These are phyloP conservation scores for Caenorhabditis doughertyi DNA, from an alignment of 2,888 invertebrate species.

Conservation along the genomic window DNA sequence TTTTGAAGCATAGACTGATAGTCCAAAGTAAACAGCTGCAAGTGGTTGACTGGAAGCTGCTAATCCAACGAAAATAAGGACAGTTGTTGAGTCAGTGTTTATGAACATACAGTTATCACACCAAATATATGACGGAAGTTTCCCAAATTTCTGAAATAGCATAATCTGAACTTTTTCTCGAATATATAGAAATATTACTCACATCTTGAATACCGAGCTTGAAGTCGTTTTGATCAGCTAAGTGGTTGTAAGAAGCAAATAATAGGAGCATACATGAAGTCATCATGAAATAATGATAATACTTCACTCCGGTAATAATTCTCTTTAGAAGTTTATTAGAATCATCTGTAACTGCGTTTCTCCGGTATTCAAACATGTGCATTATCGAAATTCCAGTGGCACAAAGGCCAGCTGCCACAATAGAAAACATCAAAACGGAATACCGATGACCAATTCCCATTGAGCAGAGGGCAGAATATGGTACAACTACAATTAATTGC, in stretches of 20 bases:
- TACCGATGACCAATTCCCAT: constrained; percentile 26
- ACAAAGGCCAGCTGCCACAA: constrained; percentile 33
- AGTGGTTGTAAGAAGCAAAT: constrained; percentile 23
- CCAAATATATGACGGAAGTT: constrained; percentile 36
- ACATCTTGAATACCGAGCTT: constrained; percentile 19
- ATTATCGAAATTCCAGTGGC: constrained; percentile 41
- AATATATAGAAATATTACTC: background rate
- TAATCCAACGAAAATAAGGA: constrained; percentile 32
- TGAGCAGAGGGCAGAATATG: constrained; percentile 36
- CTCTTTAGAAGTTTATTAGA: constrained; percentile 13
- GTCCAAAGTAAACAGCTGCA: constrained; percentile 37
- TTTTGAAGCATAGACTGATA: constrained; percentile 38
- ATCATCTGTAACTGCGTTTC: constrained; percentile 48
- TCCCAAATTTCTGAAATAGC: constrained; percentile 25
- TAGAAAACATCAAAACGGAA: constrained; percentile 23
- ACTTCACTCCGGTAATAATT: constrained; percentile 29
- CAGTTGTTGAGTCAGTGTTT: constrained; percentile 35
- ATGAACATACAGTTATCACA: constrained; percentile 53
- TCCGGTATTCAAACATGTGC: constrained; percentile 49
- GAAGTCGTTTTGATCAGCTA: constrained; percentile 30
- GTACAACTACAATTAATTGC: constrained; percentile 40
- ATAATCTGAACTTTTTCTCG: background rate
- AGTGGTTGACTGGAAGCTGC: constrained; percentile 45
- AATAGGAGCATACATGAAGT: constrained; percentile 48
- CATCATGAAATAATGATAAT: constrained; percentile 52